Base-by-base conservation (phyloP, 2,113 vertebrate genomes). In the Aplodontia rufa region DNA sequence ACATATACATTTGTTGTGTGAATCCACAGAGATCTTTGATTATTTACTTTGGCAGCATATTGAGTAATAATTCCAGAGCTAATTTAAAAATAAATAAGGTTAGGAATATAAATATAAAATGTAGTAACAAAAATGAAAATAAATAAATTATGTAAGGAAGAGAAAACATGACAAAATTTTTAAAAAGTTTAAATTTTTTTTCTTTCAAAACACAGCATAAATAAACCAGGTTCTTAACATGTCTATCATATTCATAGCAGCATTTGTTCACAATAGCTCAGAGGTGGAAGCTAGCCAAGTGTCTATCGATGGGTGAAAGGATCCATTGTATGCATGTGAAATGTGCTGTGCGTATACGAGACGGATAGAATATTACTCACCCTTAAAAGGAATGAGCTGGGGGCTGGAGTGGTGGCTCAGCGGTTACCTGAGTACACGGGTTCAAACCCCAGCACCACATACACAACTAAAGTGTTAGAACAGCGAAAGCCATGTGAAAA, bases 281-380 rank as follows among this genome's bases (percentile, higher is more conserved):
- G 11, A 14, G 19, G 75, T 16, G 0, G 75, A 32, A 51, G 32
- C 45, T 8, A 35, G 13, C 62, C 20, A 6, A 17, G 26, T 75
- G 45, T 69, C 49, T 69, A 8, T 5, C 0, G 35, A 40, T 12
- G 1, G 40, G 17, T 35, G 45, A 55, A 7, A 11, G 45, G 80
- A 10, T 37, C 58, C 58, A 60, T 26, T 60, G 24, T 60, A 26
- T 4, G 0, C 11, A 60, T 83, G 66, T 17, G 72, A 30, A n/a
- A 45, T 6, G 26, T 64, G 12, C 28, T 19, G 1, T 16, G 16
- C 5, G 22, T 11, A 24, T 1, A 58, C 16, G n/a, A 2, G n/a
- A 2, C 13, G 12, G 12, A 0, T 51, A 30, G 14, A 30, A 35
- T 35, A 40, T 32, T 35, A 60, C 72, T 79, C 42, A 74, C 72